Percentiles rank a stretch among this genome's conserved stretches.
These are phyloP conservation scores for Clostera curtula DNA, from an alignment of 2,888 invertebrate genomes.

Conservation along the genomic window DNA sequence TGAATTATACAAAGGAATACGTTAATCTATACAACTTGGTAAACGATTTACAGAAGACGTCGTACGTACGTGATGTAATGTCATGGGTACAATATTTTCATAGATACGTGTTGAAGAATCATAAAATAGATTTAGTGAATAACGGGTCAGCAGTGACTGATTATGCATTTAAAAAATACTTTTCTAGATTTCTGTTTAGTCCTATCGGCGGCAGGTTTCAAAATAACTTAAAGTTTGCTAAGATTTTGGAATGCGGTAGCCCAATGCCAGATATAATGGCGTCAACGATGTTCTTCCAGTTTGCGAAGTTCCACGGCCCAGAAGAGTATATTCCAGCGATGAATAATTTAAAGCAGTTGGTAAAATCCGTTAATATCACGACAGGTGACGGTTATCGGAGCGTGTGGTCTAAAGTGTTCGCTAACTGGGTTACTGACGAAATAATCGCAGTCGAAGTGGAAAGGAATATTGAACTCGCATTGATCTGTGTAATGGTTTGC, in stretches of 20 bases:
- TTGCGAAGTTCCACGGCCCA: conserved; percentile 75
- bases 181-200: conserved; percentile 83
- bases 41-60: conserved; percentile 63
- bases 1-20: conserved; percentile 79
- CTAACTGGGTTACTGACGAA: conserved; percentile 86
- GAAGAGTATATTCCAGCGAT: conserved; percentile 83
- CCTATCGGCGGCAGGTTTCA: conserved; percentile 80
- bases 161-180: conserved; percentile 73
- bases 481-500: conserved; percentile 86
- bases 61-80: conserved; percentile 70
- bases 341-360: conserved; percentile 76
- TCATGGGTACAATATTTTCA: conserved; percentile 81
- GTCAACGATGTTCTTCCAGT: conserved; percentile 78
- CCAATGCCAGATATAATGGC: conserved; percentile 74
- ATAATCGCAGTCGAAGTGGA: conserved; percentile 84
- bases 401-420: conserved; percentile 83
- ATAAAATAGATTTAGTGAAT: conserved; percentile 50
- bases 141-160: conserved; percentile 67
- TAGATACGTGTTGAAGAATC: conserved; percentile 75
- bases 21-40: conserved; percentile 71
- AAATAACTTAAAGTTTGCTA: conserved; percentile 78
- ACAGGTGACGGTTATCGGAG: conserved; percentile 77
- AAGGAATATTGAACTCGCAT: conserved; percentile 83
- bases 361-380: conserved; percentile 73
- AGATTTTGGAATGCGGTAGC: conserved; percentile 77